Base-by-base conservation (phyloP, 2,797 vertebrate species). In the Labeo calbasu region DNA sequence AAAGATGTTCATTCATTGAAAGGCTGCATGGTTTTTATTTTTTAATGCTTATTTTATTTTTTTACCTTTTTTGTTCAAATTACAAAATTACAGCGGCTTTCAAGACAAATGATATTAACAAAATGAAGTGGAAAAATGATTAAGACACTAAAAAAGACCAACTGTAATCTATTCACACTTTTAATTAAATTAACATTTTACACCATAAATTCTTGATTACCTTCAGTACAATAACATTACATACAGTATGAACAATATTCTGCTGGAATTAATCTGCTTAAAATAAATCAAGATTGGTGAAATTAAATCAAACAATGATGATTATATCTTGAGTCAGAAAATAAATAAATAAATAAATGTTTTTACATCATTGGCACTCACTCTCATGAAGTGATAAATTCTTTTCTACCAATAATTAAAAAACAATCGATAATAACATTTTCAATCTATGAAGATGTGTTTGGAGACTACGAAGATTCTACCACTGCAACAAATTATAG, bases 1-100 rank as follows among this genome's bases (percentile, higher is more conserved):
- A 63, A 72, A 50, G 19, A 63, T 91, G 81, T 92, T 92, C 91
- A 90, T 89, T 87, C 89, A 40, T 23, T 79, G 13, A 79, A 79
- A 57, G 48, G 25, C 53, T 36, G 40, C 65, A 80, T 75, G 72
- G 19, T 32, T 73, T 28, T 73, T 32, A 28, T 73, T 73, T 70
- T 51, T 11, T 11, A 28, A 28, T 19, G 15, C 32, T 73, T 75
- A 7, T 75, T 72, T 72, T 53, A 15, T 72, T 72, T 66, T 57
- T 57, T 25, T 28, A 0, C 2, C 10, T 50, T 28, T 61, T 8
- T 28, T 55, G 21, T n/a, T 10, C 14, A 36, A 32, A 66, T 66
- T 7, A 43, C 40, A 43, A 40, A 40, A 32, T 32, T 32, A 32
- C 61, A 32, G 14, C 28, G 36, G 28, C 15, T 57, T 57, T 65